Evolutionary conservation across 2,888 invertebrate genomes (phyloP).

Genomic region (Ditula angustiorana): DNA sequence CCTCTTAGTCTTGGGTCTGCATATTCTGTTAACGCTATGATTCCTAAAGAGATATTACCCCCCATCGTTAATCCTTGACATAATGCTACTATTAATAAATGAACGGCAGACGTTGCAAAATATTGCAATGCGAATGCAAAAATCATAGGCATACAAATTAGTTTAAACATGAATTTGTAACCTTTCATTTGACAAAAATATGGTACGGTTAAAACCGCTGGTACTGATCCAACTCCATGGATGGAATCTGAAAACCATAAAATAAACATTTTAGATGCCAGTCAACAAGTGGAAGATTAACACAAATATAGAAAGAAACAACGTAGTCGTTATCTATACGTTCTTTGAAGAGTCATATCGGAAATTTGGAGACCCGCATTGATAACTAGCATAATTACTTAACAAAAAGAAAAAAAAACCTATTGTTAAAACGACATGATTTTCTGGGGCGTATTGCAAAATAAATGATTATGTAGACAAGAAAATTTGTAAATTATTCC

Average conservation of each 20-base stretch:
- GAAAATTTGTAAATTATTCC: too few species aligned
- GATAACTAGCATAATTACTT: too few species aligned
- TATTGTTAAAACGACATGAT: too few species aligned
- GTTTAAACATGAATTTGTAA: conserved; percentile 4
- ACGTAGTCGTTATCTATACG: too few species aligned
- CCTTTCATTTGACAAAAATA: conserved; percentile 17
- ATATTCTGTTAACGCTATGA: conserved; percentile 28
- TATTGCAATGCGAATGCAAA: conserved; percentile 9
- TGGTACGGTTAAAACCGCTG: conserved; percentile 7
- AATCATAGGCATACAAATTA: conserved; percentile 6
- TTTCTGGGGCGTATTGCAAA: too few species aligned
- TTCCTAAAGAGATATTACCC: not conserved
- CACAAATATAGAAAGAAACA: too few species aligned
- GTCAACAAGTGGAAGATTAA: too few species aligned
- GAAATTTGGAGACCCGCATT: too few species aligned
- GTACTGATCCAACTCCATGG: conserved; percentile 22
- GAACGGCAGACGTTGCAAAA: conserved; percentile 5
- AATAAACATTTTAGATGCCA: not conserved
- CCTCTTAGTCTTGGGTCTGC: conserved; percentile 24
- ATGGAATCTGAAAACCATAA: conserved; percentile 24
- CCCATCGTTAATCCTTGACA: conserved; percentile 21
- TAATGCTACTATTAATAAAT: conserved; percentile 12
- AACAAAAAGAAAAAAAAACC: too few species aligned
- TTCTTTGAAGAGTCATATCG: too few species aligned
- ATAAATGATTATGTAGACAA: too few species aligned